Conservation (phyloP, 2,888 invertebrate genomes). For the Andrena haemorrhoa region DNA sequence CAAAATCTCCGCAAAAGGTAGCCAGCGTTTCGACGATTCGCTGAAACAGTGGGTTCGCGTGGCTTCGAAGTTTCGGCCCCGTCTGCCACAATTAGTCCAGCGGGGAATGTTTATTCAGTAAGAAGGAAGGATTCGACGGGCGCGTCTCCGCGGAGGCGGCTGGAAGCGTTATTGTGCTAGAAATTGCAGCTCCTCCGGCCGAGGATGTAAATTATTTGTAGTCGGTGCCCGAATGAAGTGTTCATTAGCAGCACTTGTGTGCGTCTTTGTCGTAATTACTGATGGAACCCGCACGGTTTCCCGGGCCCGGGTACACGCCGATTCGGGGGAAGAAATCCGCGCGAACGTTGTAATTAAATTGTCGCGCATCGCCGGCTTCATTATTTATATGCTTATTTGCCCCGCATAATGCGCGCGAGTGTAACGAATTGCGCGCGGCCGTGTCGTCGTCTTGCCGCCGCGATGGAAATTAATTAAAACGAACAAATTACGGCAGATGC, state of each 20-base stretch:
- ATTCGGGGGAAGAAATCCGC: slow-evolving; percentile 61
- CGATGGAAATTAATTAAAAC: slow-evolving; percentile 57
- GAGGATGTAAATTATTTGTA: slow-evolving; percentile 62
- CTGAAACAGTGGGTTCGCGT: neutral
- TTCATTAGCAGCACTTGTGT: slow-evolving; percentile 66
- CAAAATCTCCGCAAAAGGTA: neutral
- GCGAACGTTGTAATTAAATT: slow-evolving; percentile 65
- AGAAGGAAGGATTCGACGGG: slow-evolving; percentile 11
- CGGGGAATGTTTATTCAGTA: slow-evolving; percentile 45
- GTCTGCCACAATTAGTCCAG: slow-evolving; percentile 30
- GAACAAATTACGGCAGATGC: slow-evolving; percentile 37
- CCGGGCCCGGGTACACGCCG: slow-evolving; percentile 38
- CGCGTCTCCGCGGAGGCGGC: slow-evolving; percentile 14
- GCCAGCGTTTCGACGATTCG: neutral
- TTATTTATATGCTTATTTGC: slow-evolving; percentile 66
- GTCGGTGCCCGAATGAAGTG: slow-evolving; percentile 58
- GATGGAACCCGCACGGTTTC: slow-evolving; percentile 53
- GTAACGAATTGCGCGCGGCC: slow-evolving; percentile 57
- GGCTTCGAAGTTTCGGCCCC: neutral
- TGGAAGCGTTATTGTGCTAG: slow-evolving; percentile 54
- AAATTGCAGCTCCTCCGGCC: slow-evolving; percentile 46
- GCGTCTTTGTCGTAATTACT: slow-evolving; percentile 64
- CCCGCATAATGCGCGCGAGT: slow-evolving; percentile 55
- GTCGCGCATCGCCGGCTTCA: slow-evolving; percentile 60
- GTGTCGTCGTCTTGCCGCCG: slow-evolving; percentile 28